Base-by-base conservation (phyloP, 2,797 vertebrate genomes). In the Centroberyx gerrardi region DNA sequence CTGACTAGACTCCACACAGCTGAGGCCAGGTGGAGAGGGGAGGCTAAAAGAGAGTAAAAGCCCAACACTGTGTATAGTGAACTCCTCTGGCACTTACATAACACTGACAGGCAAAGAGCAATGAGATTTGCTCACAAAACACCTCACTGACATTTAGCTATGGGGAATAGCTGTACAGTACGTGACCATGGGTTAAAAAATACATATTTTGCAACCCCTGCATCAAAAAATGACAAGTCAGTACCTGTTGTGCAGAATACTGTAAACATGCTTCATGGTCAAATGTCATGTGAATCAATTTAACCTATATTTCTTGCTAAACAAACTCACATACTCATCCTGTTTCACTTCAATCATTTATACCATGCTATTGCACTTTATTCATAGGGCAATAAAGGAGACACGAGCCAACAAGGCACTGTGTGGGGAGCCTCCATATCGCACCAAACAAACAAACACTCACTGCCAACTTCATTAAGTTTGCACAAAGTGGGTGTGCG, bases 91-190 rank as follows among this genome's bases (percentile, higher is more conserved):
- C 69, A 78, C 75, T 90, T 87, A 82, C 51, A 68, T 83, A 91
- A 88, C 44, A 52, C 54, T 29, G 68, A 76, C 78, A 83, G 65
- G 46, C 76, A 82, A 70, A 84, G 80, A 86, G 76, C 84, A 76
- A 72, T 44, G 48, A 69, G 74, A 80, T 67, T 53, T 71, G 42
- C 80, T 58, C 56, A 80, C 82, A 81, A 29, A 74, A 80, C 66
- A 63, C 42, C 64, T 77, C 48, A 9, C 31, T 87, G 85, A 88
- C 85, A 88, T 88, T 88, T 81, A 73, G 62, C 72, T 71, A 62
- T 4, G 22, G 51, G 29, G 63, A 53, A 71, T 27, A 22, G 22
- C 22, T 22, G 22, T 22, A 22, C 22, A 22, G 42, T 42, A 52
- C 22, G n/a, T 65, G 27, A 0, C 3, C 13, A 7, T 2, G 15